Percentiles rank a stretch among this genome's conserved stretches.
These are phyloP conservation scores for Oreochromis spilurus DNA, from an alignment of 2,113 vertebrate species.

Conservation along the genomic window DNA sequence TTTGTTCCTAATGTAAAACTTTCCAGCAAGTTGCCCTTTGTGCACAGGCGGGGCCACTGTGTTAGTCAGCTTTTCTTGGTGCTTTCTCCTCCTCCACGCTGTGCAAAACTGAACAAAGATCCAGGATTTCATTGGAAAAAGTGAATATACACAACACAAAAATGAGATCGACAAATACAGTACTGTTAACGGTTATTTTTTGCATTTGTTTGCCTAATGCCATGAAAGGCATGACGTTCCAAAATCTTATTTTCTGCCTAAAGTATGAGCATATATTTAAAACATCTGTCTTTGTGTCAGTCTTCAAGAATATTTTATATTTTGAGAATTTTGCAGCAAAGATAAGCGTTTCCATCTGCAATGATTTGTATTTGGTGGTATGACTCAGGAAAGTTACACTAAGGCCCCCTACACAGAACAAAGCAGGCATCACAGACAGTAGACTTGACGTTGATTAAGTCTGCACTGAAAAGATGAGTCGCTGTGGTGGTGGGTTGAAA, in stretches of 20 bases:
- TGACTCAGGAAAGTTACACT: not conserved
- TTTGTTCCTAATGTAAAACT: constrained; percentile 37
- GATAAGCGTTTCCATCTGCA: not conserved
- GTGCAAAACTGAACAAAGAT: not conserved
- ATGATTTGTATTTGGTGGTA: not conserved
- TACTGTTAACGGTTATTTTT: fast-evolving
- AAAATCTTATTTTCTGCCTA: not conserved
- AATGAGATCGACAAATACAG: not conserved
- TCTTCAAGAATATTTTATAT: too few relatives aligned
- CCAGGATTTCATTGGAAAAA: not conserved
- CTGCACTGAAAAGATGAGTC: not conserved
- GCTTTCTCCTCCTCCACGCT: not conserved
- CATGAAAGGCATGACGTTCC: not conserved
- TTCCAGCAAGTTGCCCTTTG: constrained; percentile 29
- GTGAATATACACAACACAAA: not conserved
- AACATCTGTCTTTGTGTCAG: too few relatives aligned
- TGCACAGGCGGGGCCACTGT: not conserved
- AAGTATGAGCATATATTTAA: not conserved
- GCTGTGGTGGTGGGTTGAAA: not conserved
- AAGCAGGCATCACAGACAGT: not conserved
- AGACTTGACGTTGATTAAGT: not conserved
- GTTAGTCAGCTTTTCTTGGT: not conserved
- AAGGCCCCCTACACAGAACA: not conserved
- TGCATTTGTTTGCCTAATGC: not conserved
- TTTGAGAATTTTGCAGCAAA: not conserved